phyloP scores from a whole-genome alignment of 2,888 invertebrate species.

The Tineola bisselliella region DNA sequence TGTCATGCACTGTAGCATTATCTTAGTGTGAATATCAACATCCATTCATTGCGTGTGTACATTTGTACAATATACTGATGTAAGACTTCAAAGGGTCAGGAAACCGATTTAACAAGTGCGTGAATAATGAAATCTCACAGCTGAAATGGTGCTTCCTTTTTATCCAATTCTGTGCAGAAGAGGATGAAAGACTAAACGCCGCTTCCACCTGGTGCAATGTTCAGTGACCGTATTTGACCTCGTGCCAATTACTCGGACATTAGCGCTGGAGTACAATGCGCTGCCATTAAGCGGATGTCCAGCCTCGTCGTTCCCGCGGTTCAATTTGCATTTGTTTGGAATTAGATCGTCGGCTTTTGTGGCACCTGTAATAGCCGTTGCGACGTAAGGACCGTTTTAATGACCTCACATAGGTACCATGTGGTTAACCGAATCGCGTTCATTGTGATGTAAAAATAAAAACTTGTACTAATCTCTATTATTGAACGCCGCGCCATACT shows the following conservation, averaged over 20 bases:
- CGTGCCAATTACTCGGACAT: slow-evolving; percentile 58
- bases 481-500: background rate
- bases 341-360: slow-evolving; percentile 43
- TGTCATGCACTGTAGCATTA: slow-evolving; percentile 6
- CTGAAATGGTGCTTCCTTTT: slow-evolving; percentile 1
- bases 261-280: slow-evolving; percentile 52
- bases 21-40: slow-evolving; percentile 1
- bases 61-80: background rate
- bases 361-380: slow-evolving; percentile 33
- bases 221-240: slow-evolving; percentile 40
- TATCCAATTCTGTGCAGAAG: background rate
- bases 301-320: slow-evolving; percentile 34
- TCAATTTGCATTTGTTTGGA: slow-evolving; percentile 62
- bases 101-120: background rate
- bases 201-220: slow-evolving; percentile 25
- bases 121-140: background rate
- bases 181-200: slow-evolving; percentile 1
- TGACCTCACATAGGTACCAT: slow-evolving; percentile 25
- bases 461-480: background rate
- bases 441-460: slow-evolving; percentile 2
- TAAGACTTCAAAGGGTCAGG: background rate
- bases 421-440: slow-evolving; percentile 33
- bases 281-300: slow-evolving; percentile 55
- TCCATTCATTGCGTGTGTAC: background rate
- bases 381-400: slow-evolving; percentile 31